Conservation (phyloP, 2,888 invertebrate genomes). For the Ophion obscuratus region DNA sequence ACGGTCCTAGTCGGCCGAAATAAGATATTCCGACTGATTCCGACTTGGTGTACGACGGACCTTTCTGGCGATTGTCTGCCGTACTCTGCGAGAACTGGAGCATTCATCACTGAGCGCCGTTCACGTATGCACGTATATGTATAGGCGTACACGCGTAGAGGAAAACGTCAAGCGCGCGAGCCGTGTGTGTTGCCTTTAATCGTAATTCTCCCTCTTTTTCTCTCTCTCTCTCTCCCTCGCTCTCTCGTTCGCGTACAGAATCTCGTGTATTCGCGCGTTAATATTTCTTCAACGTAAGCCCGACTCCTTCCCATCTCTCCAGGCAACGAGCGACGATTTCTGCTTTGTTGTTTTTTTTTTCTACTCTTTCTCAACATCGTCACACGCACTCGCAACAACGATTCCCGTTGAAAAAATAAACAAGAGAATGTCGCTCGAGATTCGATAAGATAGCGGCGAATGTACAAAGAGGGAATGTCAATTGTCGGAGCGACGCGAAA, state of each 20-base stretch:
- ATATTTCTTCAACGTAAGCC: background rate
- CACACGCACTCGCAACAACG: background rate
- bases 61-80: background rate
- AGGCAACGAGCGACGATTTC: background rate
- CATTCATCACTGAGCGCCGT: background rate
- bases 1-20: background rate
- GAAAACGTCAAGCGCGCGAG: constrained; percentile 23
- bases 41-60: background rate
- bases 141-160: background rate
- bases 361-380: background rate
- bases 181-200: constrained; percentile 6
- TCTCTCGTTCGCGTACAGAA: background rate
- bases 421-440: background rate
- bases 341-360: background rate
- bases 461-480: background rate
- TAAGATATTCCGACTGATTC: background rate
- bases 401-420: background rate
- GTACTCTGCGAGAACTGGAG: background rate
- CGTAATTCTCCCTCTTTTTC: background rate
- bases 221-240: background rate
- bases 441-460: background rate
- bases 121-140: background rate
- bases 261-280: background rate
- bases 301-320: background rate
- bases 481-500: background rate